A percentile compares a stretch with the other conserved stretches of the same genome.
These are phyloP conservation scores for Cistogaster globosa DNA, from an alignment of 2,888 invertebrate genomes.

Conservation along the genomic window DNA sequence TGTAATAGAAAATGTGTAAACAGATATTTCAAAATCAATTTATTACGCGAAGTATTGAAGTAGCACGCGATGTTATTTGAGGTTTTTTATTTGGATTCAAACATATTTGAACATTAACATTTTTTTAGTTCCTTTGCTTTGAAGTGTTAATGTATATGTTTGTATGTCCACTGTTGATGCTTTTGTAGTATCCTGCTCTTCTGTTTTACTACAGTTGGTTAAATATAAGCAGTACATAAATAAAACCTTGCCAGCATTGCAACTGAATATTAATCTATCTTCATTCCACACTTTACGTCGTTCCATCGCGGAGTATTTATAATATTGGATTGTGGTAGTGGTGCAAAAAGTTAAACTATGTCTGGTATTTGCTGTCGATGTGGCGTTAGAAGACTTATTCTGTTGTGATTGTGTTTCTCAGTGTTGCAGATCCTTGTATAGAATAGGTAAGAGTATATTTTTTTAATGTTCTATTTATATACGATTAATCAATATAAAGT, in stretches of 20 bases:
- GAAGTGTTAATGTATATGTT: conserved; percentile 12
- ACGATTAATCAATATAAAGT: no score
- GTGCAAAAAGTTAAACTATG: conserved; percentile 1
- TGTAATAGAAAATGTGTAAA: no score
- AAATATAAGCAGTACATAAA: conserved; percentile 68
- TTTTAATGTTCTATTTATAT: no score
- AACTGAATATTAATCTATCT: conserved; percentile 72
- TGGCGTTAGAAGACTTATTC: conserved; percentile 12
- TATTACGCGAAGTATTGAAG: no score
- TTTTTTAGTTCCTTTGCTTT: conserved; percentile 65
- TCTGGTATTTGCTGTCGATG: neutral
- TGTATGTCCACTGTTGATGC: conserved; percentile 31
- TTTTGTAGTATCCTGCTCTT: conserved; percentile 30
- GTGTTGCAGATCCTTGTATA: no score
- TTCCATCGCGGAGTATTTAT: neutral
- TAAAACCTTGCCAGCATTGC: conserved; percentile 71
- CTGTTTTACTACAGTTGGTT: conserved; percentile 23
- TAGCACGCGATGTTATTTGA: no score
- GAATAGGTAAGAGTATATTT: no score
- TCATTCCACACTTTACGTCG: conserved; percentile 64
- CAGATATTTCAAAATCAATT: no score
- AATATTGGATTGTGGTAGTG: neutral
- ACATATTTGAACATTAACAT: neutral
- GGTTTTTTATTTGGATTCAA: no score
- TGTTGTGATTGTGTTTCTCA: neutral